A percentile compares a stretch with the other conserved stretches of the same genome.
phyloP scores from a whole-genome alignment of 2,888 invertebrate species.

The Drosophila cognata region DNA sequence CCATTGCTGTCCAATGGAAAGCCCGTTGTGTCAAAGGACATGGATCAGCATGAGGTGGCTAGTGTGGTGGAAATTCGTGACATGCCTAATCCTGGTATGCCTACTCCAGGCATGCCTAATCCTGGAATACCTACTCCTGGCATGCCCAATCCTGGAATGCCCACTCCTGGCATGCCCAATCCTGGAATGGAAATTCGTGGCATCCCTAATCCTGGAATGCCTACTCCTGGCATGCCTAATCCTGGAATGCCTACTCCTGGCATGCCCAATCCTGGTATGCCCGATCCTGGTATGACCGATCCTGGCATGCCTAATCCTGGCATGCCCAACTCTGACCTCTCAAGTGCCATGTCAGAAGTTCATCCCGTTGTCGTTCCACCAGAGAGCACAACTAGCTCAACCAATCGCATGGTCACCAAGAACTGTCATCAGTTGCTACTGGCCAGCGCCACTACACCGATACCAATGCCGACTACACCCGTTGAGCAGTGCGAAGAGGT shows the following conservation, averaged over 20 bases:
- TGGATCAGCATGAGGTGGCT: constrained; percentile 55
- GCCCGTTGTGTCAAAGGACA: constrained; percentile 50
- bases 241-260: constrained; percentile 10
- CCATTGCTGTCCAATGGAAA: constrained; percentile 69
- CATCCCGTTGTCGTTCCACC: constrained; percentile 33
- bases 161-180: constrained; percentile 26
- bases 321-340: background rate
- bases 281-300: background rate
- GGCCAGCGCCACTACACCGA: constrained; percentile 20
- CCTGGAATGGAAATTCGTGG: constrained; percentile 20
- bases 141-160: constrained; percentile 21
- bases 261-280: constrained; percentile 8
- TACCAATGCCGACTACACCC: constrained; percentile 16
- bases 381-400: constrained; percentile 27
- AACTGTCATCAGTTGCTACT: constrained; percentile 56
- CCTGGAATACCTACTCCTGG: constrained; percentile 13
- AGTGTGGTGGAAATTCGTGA: constrained; percentile 52
- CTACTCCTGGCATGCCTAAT: constrained; percentile 18
- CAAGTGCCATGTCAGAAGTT: constrained; percentile 33
- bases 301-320: constrained; percentile 13
- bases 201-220: constrained; percentile 5
- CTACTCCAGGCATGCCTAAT: constrained; percentile 34
- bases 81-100: constrained; percentile 34
- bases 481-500: constrained; percentile 64
- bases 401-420: constrained; percentile 36